Evolutionary conservation across 2,113 vertebrate genomes (phyloP), one percentile per base, ranked within the genome.

Genomic region (Ptyas mucosa): DNA sequence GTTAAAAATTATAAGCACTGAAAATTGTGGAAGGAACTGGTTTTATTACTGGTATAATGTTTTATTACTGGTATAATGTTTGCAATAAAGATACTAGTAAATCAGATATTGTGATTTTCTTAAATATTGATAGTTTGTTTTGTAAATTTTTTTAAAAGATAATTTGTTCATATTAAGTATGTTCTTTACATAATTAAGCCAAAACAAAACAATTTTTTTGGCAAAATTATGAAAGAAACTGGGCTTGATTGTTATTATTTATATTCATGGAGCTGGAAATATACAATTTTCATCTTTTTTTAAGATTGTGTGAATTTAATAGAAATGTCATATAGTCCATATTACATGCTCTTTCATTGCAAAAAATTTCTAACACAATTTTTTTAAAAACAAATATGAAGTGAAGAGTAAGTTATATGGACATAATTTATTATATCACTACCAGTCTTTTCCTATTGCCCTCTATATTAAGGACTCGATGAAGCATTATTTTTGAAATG

Each of bases 11-110:
- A 89, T 53, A 95, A 90, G 85, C 96, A 95, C 95, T 97, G 94
- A 97, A 94, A 94, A 96, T 95, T 96, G 94, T 96, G 95, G 95
- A 93, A 96, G 26, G 93, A 94, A 92, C 23, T 58, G 8, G 57
- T 26, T 97, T 97, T 92, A 95, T 97, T 97, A 97, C 96, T 96
- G 96, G 96, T 98, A 97, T n/a, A n/a, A n/a, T 97, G 97, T 95
- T 97, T 97, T 92, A 95, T 97, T 97, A 97, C 95, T 96, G 96
- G 96, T 98, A 97, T 97, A 97, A 95, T 97, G 97, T 95, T 98
- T 97, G 95, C 97, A 98, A 98, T 98, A 98, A 98, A 98, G 96
- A 94, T 95, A 94, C 96, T 96, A 93, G 96, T 96, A 94, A 96
- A 97, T 96, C 53, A 75, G 6, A 49, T 96, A 93, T 95, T 97